phyloP scores from a whole-genome alignment of 2,888 invertebrate genomes.

The Pogonocherus hispidulus region DNA sequence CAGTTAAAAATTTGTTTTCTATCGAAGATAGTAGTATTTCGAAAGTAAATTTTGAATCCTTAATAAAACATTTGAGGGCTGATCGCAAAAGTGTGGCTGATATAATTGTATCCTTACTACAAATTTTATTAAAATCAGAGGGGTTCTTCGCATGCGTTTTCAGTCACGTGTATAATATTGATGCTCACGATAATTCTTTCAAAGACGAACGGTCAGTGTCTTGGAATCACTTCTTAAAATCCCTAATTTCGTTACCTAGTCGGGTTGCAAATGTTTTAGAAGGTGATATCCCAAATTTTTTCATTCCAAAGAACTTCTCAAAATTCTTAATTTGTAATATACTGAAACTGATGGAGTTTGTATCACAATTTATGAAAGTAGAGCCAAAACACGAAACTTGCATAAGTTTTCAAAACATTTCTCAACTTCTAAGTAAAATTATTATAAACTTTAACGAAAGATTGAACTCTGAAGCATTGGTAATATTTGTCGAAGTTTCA shows the following conservation, averaged over 20 bases:
- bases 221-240: constrained; percentile 72
- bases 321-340: constrained; percentile 75
- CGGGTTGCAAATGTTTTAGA: constrained; percentile 79
- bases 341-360: constrained; percentile 74
- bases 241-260: constrained; percentile 78
- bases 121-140: constrained; percentile 73
- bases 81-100: constrained; percentile 59
- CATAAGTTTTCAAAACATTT: constrained; percentile 53
- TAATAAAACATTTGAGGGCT: constrained; percentile 71
- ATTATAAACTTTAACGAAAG: constrained; percentile 72
- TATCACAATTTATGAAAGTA: constrained; percentile 67
- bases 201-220: constrained; percentile 33
- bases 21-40: constrained; percentile 71
- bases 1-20: constrained; percentile 69
- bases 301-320: constrained; percentile 73
- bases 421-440: constrained; percentile 73
- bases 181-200: constrained; percentile 64
- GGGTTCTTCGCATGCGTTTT: constrained; percentile 71
- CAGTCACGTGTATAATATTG: constrained; percentile 40
- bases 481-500: constrained; percentile 72
- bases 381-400: constrained; percentile 61
- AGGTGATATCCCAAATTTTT: constrained; percentile 72
- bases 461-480: constrained; percentile 69
- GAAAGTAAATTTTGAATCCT: constrained; percentile 68
- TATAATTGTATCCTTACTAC: constrained; percentile 66